A percentile compares a stretch with the other conserved stretches of the same genome.
Conservation (phyloP, 2,888 invertebrate genomes). For the Unio delphinus region DNA sequence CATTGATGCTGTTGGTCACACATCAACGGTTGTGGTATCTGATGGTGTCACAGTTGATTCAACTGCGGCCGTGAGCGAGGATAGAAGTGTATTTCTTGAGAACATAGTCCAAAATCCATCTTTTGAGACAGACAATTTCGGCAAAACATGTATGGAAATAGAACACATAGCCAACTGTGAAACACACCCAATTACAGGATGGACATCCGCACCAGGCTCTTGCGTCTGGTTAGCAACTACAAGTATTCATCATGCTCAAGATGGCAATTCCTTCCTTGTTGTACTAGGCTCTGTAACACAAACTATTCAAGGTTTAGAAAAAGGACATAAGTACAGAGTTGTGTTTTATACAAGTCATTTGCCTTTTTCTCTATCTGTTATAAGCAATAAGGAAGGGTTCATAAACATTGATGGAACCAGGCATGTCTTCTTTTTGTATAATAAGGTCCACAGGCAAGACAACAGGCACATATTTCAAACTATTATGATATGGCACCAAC, state of each 20-base stretch:
- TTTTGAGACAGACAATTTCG: conserved; percentile 10
- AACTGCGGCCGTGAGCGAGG: conserved; percentile 14
- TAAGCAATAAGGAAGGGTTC: conserved; percentile 16
- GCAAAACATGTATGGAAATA: not conserved
- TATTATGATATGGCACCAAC: conserved; percentile 20
- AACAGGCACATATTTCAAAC: not conserved
- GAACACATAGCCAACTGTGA: not conserved
- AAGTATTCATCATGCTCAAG: not conserved
- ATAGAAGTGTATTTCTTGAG: conserved; percentile 2
- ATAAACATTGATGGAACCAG: conserved; percentile 7
- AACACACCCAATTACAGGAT: not conserved
- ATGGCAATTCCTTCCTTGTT: conserved; percentile 9
- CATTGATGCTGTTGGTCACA: conserved; percentile 17
- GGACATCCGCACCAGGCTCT: not conserved
- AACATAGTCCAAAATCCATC: conserved; percentile 17
- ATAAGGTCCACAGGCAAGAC: conserved; percentile 6
- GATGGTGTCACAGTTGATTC: conserved; percentile 22
- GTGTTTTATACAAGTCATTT: conserved; percentile 20
- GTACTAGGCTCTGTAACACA: conserved; percentile 11
- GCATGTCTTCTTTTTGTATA: conserved; percentile 20
- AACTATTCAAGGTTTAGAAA: not conserved
- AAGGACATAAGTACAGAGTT: conserved; percentile 4
- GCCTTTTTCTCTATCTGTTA: conserved; percentile 3
- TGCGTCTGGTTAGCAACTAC: conserved; percentile 1
- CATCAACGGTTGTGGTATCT: conserved; percentile 14